phyloP scores from a whole-genome alignment of 2,113 vertebrate species.

The Spizaetus ornatus region DNA sequence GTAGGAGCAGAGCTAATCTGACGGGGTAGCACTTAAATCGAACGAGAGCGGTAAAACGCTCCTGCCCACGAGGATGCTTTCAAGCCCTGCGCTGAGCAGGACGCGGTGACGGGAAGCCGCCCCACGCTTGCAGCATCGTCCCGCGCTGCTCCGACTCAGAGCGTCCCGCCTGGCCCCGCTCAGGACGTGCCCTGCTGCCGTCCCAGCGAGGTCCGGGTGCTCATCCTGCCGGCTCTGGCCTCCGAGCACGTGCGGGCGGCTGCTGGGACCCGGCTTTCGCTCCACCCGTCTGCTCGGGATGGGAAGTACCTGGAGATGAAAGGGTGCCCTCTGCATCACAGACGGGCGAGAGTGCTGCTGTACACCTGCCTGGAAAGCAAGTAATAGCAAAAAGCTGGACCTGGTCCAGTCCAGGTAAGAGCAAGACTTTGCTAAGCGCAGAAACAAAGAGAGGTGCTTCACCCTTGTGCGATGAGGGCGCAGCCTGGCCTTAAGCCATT shows the following conservation, averaged over 20 bases:
- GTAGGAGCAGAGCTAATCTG: not conserved
- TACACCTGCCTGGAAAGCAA: not conserved
- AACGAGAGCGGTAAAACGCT: not conserved
- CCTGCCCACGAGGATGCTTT: not conserved
- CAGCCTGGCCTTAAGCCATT: not conserved
- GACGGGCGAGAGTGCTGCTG: not conserved
- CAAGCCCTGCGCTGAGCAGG: not conserved
- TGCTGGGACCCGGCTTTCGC: not conserved
- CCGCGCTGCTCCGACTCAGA: rapidly evolving
- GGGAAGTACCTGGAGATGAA: not conserved
- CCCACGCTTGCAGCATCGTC: rapidly evolving
- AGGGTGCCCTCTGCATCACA: not conserved
- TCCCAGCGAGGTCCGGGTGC: not conserved
- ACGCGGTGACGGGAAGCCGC: not conserved
- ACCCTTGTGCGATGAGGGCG: not conserved
- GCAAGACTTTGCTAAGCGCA: not conserved
- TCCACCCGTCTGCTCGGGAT: rapidly evolving
- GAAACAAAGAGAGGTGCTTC: not conserved
- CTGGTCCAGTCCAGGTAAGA: not conserved
- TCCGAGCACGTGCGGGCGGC: not conserved
- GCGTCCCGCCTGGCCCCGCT: rapidly evolving
- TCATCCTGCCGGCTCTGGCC: not conserved
- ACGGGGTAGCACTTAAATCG: not conserved
- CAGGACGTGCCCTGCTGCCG: rapidly evolving
- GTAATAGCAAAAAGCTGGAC: not conserved